These are phyloP conservation scores for Microctonus brassicae DNA, from an alignment of 2,888 invertebrate species.

Conservation along the genomic window DNA sequence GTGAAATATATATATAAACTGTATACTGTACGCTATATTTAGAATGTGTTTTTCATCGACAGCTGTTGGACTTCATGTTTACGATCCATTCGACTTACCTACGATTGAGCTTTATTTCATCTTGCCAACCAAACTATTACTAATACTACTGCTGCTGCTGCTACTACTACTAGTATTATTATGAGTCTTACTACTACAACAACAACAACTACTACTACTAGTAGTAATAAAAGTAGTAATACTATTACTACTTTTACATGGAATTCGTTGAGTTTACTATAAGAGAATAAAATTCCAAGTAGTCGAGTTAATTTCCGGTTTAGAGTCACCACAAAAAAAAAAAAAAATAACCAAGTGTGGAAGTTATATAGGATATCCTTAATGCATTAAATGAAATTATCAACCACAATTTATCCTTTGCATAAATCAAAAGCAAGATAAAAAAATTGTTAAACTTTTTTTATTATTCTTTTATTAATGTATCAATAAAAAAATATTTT, in stretches of 20 bases:
- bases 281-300: background rate
- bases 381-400: background rate
- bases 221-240: no score
- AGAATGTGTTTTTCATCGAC: slow-evolving; percentile 66
- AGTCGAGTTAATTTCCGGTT: slow-evolving; percentile 18
- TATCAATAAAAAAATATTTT: no score
- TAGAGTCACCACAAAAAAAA: background rate
- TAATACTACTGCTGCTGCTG: background rate
- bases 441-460: background rate
- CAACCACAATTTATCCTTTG: background rate
- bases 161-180: background rate
- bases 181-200: background rate
- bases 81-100: slow-evolving; percentile 60
- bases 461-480: no score
- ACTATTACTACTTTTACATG: background rate
- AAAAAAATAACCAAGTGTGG: background rate
- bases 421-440: background rate
- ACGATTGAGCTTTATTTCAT: slow-evolving; percentile 61
- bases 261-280: background rate
- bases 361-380: background rate
- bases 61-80: slow-evolving; percentile 64
- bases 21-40: slow-evolving; percentile 56
- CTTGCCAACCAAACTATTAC: slow-evolving; percentile 26
- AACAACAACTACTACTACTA: background rate
- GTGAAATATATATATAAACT: background rate